Base-by-base conservation (phyloP, 2,888 invertebrate genomes). In the Platycnemis pennipes region DNA sequence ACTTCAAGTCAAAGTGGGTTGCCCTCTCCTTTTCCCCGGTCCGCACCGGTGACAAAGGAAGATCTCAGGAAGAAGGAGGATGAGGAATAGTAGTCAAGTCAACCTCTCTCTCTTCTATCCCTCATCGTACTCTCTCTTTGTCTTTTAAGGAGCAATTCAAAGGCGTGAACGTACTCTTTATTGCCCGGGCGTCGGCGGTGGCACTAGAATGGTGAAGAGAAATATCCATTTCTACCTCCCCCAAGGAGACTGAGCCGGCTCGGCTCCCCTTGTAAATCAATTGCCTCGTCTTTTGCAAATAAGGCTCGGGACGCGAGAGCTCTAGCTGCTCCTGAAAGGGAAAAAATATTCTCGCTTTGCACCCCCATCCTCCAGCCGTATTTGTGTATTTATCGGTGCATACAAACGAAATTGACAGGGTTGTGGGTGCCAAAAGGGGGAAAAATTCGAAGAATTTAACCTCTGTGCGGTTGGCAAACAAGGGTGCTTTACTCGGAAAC, bases 111-210 rank as follows among this genome's bases (percentile, higher is more conserved):
- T 31, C 56, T 8, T 11, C 69, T 77, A 31, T 63, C 63, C 3
- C 37, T 77, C 0, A 0, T 37, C 37, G 0, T 16, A 11, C 77
- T 31, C 37, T 37, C 77, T 37, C 11, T 2, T 37, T 13, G 77
- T 37, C 77, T 77, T 77, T 77, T 77, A 77, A 77, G 77, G 77
- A 31, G 77, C 77, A 37, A 77, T 77, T 77, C 19, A 7, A 37
- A 77, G 77, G 77, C 77, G 77, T 26, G 77, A 77, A 77, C 37
- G 31, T 37, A 77, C 77, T 77, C 77, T 77, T 77, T 77, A 77
- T 77, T 77, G 77, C 77, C 77, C n/a, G 77, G 31, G 77, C 77
- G 77, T 22, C 37, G 31, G 31, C 13, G 49, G 77, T 5, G 3
- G 31, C 77, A 13, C 31, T 4, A 37, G 77, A 37, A 77, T 37